Conservation (phyloP, 35 echinoderm and acorn worm genomes). For the Lytechinus variegatus region DNA sequence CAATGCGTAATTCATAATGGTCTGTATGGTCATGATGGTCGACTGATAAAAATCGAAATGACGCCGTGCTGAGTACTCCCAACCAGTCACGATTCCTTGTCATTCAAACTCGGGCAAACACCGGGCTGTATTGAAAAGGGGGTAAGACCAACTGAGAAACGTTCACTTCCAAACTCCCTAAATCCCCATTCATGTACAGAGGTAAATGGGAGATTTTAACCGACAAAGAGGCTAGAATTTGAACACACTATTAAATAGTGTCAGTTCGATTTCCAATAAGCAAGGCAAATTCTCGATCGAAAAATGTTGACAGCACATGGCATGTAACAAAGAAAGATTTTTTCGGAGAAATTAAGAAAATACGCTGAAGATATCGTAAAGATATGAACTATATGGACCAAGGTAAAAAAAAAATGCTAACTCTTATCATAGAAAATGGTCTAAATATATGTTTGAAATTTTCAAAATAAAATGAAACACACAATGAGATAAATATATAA, state of each 20-base stretch:
- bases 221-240: neutral
- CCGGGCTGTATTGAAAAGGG: neutral
- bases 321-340: too few species aligned
- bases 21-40: slow-evolving; percentile 16
- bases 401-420: too few species aligned
- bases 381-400: too few species aligned
- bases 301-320: neutral
- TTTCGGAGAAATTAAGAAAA: too few species aligned
- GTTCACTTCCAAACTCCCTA: neutral
- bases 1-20: slow-evolving; percentile 40
- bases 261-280: neutral
- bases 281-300: neutral
- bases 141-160: neutral
- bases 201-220: neutral
- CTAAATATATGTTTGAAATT: too few species aligned
- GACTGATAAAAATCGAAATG: slow-evolving; percentile 41
- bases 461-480: too few species aligned
- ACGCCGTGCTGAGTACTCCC: neutral
- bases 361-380: too few species aligned
- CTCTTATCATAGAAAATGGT: too few species aligned
- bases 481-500: too few species aligned
- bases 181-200: neutral
- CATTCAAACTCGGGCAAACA: slow-evolving; percentile 36
- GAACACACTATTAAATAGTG: neutral
- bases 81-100: slow-evolving; percentile 8